Conservation (phyloP, 2,888 invertebrate species). For the Celastrina argiolus region DNA sequence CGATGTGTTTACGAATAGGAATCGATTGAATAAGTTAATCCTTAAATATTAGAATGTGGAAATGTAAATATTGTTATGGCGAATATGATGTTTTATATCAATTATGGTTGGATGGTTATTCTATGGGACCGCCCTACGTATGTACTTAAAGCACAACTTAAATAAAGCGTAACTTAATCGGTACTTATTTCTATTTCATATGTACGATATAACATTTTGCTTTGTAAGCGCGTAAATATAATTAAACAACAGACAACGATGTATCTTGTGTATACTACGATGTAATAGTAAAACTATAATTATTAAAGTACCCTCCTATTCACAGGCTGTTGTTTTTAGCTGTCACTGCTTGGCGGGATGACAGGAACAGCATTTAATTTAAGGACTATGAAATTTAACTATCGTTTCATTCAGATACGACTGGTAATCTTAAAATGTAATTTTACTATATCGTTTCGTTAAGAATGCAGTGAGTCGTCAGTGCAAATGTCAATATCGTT, state of each 20-base stretch:
- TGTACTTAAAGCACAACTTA: not conserved
- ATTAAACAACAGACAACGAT: not conserved
- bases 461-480: not conserved
- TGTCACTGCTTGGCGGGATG: too few relatives aligned
- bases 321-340: too few relatives aligned
- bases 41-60: conserved; percentile 27
- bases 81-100: conserved; percentile 49
- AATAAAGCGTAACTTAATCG: not conserved
- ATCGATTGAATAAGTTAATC: not conserved
- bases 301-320: too few relatives aligned
- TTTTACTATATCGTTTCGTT: not conserved
- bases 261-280: too few relatives aligned
- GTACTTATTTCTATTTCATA: not conserved
- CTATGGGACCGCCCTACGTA: conserved; percentile 1
- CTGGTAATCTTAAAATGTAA: not conserved
- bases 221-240: not conserved
- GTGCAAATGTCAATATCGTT: not conserved
- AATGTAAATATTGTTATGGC: conserved; percentile 42
- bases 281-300: too few relatives aligned
- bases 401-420: too few relatives aligned
- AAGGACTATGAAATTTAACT: too few relatives aligned
- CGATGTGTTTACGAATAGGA: not conserved
- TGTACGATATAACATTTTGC: not conserved
- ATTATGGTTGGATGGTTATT: conserved; percentile 31
- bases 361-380: too few relatives aligned